Base-by-base conservation (phyloP, 2,888 invertebrate genomes). In the Netelia melanura region DNA sequence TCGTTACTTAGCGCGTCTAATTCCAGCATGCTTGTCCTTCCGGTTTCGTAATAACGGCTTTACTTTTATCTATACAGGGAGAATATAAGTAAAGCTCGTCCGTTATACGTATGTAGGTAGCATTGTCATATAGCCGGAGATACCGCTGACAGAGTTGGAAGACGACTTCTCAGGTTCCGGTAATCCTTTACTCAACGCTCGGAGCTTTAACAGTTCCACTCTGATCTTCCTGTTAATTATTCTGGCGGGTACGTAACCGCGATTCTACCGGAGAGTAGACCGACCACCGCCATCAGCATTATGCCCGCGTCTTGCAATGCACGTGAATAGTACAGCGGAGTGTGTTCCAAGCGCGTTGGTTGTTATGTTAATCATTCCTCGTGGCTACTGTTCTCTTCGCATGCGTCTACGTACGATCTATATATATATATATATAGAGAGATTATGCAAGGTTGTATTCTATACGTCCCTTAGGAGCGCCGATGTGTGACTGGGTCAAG, bases 291-390 rank as follows among this genome's bases (percentile, higher is more conserved):
- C 82, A 85, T 85, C 82, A 85, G 85, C 85, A 82, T 81, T 74
- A 72, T 68, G 72, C 56, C 71, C 56, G 56, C 77, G 71, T 71
- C 65, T 64, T 56, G 30, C 56, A 23, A 17, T n/a, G 56, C 21
- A 23, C 44, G 14, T 44, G 48, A 10, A 54, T 62, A 74, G 44
- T 43, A 64, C 25, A 58, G 38, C 14, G 25, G 30, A 48, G 68
- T 48, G 61, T 61, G 68, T 48, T 78, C 67, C 44, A 62, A 76
- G 72, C 79, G 38, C 54, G 70, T 84, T 77, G 77, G 72, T 84
- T 84, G 84, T 84, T 84, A 84, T 84, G 84, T 84, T 84, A 84
- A 84, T 84, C 84, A 84, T 84, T 81, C 76, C 77, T 67, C 67
- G 72, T 43, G 72, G 67, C 81, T 67, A 72, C 54, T 58, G 30